Evolutionary conservation across 37 sponge, comb jelly and placozoan genomes (phyloP), one percentile per base, ranked within the genome.

Genomic region (Oopsacas minuta): DNA sequence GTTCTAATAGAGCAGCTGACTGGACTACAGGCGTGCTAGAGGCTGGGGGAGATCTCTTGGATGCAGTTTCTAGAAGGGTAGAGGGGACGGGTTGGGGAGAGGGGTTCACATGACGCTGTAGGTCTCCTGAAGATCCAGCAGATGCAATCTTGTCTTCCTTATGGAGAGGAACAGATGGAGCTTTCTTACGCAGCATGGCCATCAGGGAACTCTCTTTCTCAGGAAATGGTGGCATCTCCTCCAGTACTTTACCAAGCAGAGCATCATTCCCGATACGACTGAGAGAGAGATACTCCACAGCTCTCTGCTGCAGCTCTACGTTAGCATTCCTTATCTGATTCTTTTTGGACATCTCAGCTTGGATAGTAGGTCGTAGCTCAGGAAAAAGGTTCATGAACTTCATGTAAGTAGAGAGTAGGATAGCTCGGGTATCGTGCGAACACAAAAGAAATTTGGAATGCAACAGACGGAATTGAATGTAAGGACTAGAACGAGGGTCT

Each of bases 311-410:
- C 23, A 96, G 69, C 83, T 96, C 97, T 37, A 87, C 89, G 83
- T 93, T 89, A 5, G 90, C 81, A 52, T 92, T 96, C 15, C 92
- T 82, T 34, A 82, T 0, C 86, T 96, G 92, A 37, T 38, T 86
- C 75, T 96, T 94, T 53, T 90, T 84, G 36, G 39, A 36, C 0
- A 83, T 83, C 46, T 89, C 92, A 38, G 52, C 46, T 23, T 85
- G 88, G 0, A 96, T 93, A 7, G 89, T 85, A 0, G 90, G 52
- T 82, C 91, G 92, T 0, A 96, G 92, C 83, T 96, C 97, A 0
- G 97, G 97, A 61, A 94, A 96, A 37, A 96, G 88, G 84, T 96
- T 96, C 86, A 96, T 86, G 38, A 96, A 91, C 82, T 96, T 96
- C 87, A 96, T 82, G 88, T 96, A 96, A 32, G 94, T 90, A 36